Percentiles rank a stretch among this genome's conserved stretches.
Conservation (phyloP, 2,797 vertebrate species). For the Xyrichtys novacula region DNA sequence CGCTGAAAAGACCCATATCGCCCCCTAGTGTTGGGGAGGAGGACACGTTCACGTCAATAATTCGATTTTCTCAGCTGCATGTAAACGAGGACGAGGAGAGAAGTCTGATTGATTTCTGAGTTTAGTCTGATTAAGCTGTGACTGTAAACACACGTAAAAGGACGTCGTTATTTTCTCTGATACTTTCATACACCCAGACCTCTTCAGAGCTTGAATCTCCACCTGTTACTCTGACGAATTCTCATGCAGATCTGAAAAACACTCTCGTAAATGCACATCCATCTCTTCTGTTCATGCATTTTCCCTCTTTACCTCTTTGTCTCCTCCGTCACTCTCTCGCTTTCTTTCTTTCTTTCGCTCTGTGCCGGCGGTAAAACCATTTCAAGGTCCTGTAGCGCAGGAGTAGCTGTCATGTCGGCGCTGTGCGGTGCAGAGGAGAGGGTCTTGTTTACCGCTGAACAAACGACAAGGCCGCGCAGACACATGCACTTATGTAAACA, state of each 20-base stretch:
- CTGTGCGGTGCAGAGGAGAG: slow-evolving; percentile 12
- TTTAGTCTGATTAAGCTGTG: too few relatives aligned
- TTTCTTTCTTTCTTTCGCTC: not conserved
- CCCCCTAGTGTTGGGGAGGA: too few relatives aligned
- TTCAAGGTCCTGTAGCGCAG: slow-evolving; percentile 46
- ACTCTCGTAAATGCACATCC: not conserved
- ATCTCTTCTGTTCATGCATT: not conserved
- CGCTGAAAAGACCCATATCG: too few relatives aligned
- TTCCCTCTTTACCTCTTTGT: not conserved
- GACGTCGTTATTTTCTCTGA: too few relatives aligned
- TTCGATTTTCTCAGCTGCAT: too few relatives aligned
- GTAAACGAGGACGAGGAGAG: too few relatives aligned
- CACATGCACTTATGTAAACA: not conserved
- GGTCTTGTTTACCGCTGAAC: slow-evolving; percentile 29
- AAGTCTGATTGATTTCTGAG: too few relatives aligned
- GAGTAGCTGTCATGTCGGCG: slow-evolving; percentile 40
- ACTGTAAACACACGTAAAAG: too few relatives aligned
- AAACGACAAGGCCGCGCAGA: not conserved
- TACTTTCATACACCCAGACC: too few relatives aligned
- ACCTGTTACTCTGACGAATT: slow-evolving; percentile 6
- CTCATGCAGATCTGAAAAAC: slow-evolving; percentile 7
- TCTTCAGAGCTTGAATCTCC: too few relatives aligned
- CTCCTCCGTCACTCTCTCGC: slow-evolving; percentile 6
- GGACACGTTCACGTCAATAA: too few relatives aligned
- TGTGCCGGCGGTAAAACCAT: slow-evolving; percentile 45